These are phyloP conservation scores for Tyria jacobaeae DNA, from an alignment of 2,888 invertebrate species.

Conservation along the genomic window DNA sequence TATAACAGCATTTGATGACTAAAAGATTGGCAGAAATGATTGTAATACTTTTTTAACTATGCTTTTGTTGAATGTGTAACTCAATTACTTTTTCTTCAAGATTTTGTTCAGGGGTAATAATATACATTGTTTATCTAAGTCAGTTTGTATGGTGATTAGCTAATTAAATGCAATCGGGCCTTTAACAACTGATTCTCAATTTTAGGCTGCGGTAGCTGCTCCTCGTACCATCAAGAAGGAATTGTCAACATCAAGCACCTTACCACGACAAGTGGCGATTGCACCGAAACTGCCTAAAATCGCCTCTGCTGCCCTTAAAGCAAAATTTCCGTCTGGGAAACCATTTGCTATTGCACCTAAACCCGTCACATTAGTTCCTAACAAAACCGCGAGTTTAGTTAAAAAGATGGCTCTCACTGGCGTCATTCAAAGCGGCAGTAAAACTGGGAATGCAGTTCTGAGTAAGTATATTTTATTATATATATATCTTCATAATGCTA, in stretches of 20 bases:
- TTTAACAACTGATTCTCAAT: neutral
- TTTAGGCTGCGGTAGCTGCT: constrained; percentile 56
- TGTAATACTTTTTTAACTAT: no score
- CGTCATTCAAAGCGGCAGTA: constrained; percentile 55
- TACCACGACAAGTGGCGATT: constrained; percentile 80
- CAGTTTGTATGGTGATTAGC: neutral
- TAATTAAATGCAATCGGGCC: neutral
- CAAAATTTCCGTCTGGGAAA: constrained; percentile 43
- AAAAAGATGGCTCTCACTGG: constrained; percentile 66
- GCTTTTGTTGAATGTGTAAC: no score
- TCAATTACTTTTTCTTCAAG: no score
- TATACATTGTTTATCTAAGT: no score
- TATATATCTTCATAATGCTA: no score
- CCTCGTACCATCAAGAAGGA: constrained; percentile 53
- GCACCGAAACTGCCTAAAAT: constrained; percentile 72
- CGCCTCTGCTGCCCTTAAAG: constrained; percentile 19
- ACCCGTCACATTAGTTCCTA: constrained; percentile 62
- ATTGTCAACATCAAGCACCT: constrained; percentile 36
- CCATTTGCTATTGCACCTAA: constrained; percentile 72
- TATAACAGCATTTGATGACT: no score
- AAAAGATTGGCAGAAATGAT: no score
- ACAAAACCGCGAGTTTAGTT: constrained; percentile 47
- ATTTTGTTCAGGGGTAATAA: no score
- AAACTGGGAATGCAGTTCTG: constrained; percentile 64
- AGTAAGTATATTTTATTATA: constrained; percentile 56